Evolutionary conservation across 2,113 vertebrate species (phyloP), one percentile per base, ranked within the genome.

Genomic region (Calyptommatus sinebrachiatus): DNA sequence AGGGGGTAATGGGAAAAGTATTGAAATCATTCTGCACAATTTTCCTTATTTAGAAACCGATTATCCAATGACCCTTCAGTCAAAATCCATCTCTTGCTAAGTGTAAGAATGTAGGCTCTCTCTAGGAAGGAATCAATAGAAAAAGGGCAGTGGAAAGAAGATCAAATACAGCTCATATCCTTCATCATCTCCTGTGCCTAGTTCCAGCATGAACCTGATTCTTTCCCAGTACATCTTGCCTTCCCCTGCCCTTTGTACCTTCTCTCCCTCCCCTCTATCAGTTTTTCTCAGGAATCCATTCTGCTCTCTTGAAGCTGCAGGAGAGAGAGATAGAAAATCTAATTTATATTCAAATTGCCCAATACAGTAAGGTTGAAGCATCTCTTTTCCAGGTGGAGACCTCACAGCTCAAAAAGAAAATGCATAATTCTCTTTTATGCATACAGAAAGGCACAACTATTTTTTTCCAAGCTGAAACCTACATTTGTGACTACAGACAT

Each of bases 271-370:
- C 18, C 4, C 26, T 8, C 7, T 2, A 12, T 53, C 45, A 5
- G 12, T 18, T 48, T 61, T 69, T 66, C 48, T 65, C 29, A 21
- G 45, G 5, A 46, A 68, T 80, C 31, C 1, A 22, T n/a, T 78
- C 67, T 22, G n/a, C 79, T 75, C 35, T 75, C 53, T 45, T 48
- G 21, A 68, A 75, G 50, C 53, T 62, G 73, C 35, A 57, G 53
- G 53, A 57, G 53, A 57, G 12, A 57, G 29, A n/a, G 50, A 11
- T 57, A 72, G 20, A 28, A 20, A 77, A 41, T 29, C 14, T 81
- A 45, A 80, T 76, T 65, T 83, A 60, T 63, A 87, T 79, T 71
- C 31, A 70, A 53, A 65, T 67, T 57, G 67, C 62, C 53, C 67
- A 22, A 22, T n/a, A 41, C 24, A 28, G 21, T 72, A 81, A 86